Conservation (phyloP, 1,140 invertebrate genomes). For the Drosophila ironensis region DNA sequence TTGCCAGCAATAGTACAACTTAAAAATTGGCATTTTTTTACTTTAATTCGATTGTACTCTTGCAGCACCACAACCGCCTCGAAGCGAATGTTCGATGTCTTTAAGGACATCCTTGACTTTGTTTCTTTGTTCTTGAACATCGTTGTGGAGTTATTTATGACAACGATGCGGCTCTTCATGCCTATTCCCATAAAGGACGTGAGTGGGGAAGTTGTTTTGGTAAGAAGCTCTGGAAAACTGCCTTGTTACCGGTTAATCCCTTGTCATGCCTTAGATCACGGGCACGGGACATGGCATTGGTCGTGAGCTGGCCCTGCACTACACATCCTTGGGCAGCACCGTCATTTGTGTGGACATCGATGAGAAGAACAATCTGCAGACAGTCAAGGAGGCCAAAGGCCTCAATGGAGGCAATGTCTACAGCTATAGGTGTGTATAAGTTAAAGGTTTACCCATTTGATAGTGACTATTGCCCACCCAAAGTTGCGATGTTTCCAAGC, state of each 20-base stretch:
- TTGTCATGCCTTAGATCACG: slow-evolving; percentile 86
- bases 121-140: slow-evolving; percentile 52
- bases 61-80: slow-evolving; percentile 66
- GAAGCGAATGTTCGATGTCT: slow-evolving; percentile 65
- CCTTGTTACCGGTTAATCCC: too few species aligned
- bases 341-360: slow-evolving; percentile 96
- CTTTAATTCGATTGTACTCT: slow-evolving; percentile 3
- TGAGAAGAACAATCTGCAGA: slow-evolving; percentile 86
- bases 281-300: slow-evolving; percentile 96
- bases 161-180: slow-evolving; percentile 32
- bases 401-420: slow-evolving; percentile 82
- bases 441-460: not conserved
- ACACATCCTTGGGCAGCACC: slow-evolving; percentile 89
- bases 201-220: slow-evolving; percentile 86
- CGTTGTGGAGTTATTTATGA: slow-evolving; percentile 47
- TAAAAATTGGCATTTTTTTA: not conserved
- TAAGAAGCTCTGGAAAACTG: too few species aligned
- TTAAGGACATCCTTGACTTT: slow-evolving; percentile 68
- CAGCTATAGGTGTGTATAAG: slow-evolving; percentile 83
- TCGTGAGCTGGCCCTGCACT: slow-evolving; percentile 90
- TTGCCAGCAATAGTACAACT: slow-evolving; percentile 18
- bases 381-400: slow-evolving; percentile 84
- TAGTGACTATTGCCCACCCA: not conserved
- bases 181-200: slow-evolving; percentile 84
- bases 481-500: slow-evolving; percentile 88